These are phyloP conservation scores for Epizoanthus illoricatus DNA, from an alignment of 92 coral and sea anemone genomes.

Conservation along the genomic window DNA sequence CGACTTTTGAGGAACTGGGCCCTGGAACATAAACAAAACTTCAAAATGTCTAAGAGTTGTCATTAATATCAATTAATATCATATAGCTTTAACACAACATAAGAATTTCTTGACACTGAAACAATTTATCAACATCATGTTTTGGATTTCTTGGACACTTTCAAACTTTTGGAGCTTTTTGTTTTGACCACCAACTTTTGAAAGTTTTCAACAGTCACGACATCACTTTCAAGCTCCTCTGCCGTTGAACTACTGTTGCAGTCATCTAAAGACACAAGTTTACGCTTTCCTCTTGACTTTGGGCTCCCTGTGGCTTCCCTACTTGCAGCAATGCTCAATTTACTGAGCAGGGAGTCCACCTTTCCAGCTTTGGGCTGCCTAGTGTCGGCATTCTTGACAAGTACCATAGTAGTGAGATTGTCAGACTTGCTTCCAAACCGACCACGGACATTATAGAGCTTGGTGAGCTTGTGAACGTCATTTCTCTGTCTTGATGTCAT, in stretches of 20 bases:
- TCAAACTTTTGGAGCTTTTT: background rate
- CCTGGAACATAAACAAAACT: too few relatives aligned
- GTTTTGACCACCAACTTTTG: conserved; percentile 6
- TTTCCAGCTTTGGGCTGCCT: conserved; percentile 84
- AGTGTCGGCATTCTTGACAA: conserved; percentile 71
- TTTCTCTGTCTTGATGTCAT: conserved; percentile 83
- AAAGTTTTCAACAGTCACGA: conserved; percentile 31
- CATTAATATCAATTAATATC: too few relatives aligned
- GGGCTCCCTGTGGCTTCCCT: conserved; percentile 63
- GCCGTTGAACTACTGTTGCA: conserved; percentile 13
- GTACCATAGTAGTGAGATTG: conserved; percentile 70
- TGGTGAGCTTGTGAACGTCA: conserved; percentile 81
- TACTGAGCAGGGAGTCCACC: conserved; percentile 75
- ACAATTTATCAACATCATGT: background rate
- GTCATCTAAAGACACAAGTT: conserved; percentile 37
- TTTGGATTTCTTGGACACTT: background rate
- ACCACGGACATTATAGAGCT: conserved; percentile 78
- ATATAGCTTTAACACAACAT: too few relatives aligned
- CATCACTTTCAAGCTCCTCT: conserved; percentile 17
- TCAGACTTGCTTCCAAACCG: conserved; percentile 76
- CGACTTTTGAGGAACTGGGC: too few relatives aligned
- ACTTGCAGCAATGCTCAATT: conserved; percentile 73
- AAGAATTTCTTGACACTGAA: too few relatives aligned
- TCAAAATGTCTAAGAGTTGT: too few relatives aligned
- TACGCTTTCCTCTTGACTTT: conserved; percentile 66